phyloP scores from a whole-genome alignment of 2,888 invertebrate species.

The Mayetiola destructor region DNA sequence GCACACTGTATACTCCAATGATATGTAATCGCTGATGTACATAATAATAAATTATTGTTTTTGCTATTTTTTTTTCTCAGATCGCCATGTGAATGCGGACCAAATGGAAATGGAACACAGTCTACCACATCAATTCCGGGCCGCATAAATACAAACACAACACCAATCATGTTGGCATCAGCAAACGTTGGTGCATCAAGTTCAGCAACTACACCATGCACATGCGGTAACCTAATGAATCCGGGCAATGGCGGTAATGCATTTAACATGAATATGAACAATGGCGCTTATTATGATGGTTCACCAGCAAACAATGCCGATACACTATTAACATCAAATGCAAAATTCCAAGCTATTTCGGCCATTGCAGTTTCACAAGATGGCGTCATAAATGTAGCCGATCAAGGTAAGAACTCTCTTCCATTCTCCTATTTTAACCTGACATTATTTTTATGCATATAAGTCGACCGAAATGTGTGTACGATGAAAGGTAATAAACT shows the following conservation, averaged over 20 bases:
- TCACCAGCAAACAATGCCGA: conserved; percentile 60
- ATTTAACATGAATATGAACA: conserved; percentile 18
- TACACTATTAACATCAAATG: conserved; percentile 77
- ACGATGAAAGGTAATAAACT: too few species aligned
- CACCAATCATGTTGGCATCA: conserved; percentile 21
- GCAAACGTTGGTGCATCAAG: conserved; percentile 23
- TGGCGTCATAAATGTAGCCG: conserved; percentile 89
- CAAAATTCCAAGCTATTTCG: conserved; percentile 74
- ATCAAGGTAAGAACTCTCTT: conserved; percentile 50
- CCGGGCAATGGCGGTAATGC: conserved; percentile 27
- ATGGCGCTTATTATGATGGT: conserved; percentile 22
- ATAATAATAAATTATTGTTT: too few species aligned
- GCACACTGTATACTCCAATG: too few species aligned
- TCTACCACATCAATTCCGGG: conserved; percentile 25
- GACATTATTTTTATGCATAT: too few species aligned
- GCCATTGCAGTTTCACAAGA: conserved; percentile 89
- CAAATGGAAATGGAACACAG: conserved; percentile 19
- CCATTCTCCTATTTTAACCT: not conserved
- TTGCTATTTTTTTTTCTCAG: too few species aligned
- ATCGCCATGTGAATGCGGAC: conserved; percentile 19
- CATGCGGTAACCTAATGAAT: conserved; percentile 25
- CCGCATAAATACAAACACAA: conserved; percentile 24
- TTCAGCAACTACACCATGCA: conserved; percentile 22
- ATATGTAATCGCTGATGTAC: too few species aligned
- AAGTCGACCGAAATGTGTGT: too few species aligned